A percentile compares a stretch with the other conserved stretches of the same genome.
These are phyloP conservation scores for Drosophila suboccidentalis DNA, from an alignment of 2,888 invertebrate genomes.

Conservation along the genomic window DNA sequence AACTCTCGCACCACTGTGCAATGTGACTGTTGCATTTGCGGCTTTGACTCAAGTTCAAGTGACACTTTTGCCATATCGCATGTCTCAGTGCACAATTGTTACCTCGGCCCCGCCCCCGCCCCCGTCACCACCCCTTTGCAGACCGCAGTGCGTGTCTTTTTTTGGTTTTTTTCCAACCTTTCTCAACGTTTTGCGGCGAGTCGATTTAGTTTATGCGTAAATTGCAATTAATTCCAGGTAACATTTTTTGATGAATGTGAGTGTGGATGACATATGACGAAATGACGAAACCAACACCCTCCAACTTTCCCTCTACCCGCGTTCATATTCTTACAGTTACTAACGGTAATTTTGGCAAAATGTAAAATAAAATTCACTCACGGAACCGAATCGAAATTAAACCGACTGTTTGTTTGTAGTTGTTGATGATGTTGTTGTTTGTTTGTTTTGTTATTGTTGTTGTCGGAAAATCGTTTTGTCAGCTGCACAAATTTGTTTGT, in stretches of 20 bases:
- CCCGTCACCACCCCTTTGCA: not conserved
- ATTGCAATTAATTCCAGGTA: constrained; percentile 71
- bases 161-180: constrained; percentile 46
- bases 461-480: constrained; percentile 39
- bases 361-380: constrained; percentile 18
- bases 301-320: not conserved
- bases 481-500: constrained; percentile 53
- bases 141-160: constrained; percentile 31
- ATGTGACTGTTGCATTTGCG: constrained; percentile 24
- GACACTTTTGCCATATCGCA: constrained; percentile 75
- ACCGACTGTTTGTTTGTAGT: constrained; percentile 10
- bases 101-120: not conserved
- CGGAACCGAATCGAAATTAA: constrained; percentile 30
- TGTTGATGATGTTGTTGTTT: constrained; percentile 18
- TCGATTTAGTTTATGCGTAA: constrained; percentile 65
- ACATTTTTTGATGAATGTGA: constrained; percentile 49
- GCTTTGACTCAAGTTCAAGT: constrained; percentile 70
- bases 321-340: constrained; percentile 28
- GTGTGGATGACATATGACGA: constrained; percentile 42
- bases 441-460: constrained; percentile 18
- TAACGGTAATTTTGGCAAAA: constrained; percentile 21
- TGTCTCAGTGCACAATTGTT: constrained; percentile 59
- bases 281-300: constrained; percentile 16
- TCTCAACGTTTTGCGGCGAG: constrained; percentile 25
- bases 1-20: constrained; percentile 47